Conservation (phyloP, 2,113 vertebrate genomes). For the Ranitomeya imitator region DNA sequence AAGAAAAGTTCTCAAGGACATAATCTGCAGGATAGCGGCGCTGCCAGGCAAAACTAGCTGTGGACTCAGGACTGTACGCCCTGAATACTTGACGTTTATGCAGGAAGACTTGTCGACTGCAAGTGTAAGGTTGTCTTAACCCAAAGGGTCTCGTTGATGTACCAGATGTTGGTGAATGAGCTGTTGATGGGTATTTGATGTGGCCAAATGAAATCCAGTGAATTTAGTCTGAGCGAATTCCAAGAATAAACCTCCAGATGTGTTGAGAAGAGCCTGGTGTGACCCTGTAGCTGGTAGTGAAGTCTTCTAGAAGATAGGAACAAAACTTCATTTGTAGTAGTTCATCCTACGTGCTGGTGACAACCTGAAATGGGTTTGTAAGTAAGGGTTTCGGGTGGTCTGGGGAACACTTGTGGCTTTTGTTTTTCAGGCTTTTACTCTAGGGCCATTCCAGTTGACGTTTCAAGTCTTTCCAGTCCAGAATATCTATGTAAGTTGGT, state of each 20-base stretch:
- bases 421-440: constrained; percentile 45
- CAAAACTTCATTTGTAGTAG: background rate
- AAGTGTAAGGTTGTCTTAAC: background rate
- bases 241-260: background rate
- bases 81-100: background rate
- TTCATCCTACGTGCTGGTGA: background rate
- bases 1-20: background rate
- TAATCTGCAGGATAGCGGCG: background rate
- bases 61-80: background rate
- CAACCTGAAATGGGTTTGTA: background rate
- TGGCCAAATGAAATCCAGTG: background rate
- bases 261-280: background rate
- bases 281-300: background rate
- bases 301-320: background rate
- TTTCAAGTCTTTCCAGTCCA: background rate
- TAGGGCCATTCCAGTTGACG: background rate
- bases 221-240: constrained; percentile 8
- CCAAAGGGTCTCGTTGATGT: background rate
- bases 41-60: background rate
- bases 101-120: background rate
- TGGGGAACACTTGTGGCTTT: constrained; percentile 19
- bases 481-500: background rate
- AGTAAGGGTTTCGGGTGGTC: background rate
- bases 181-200: background rate
- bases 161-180: background rate